Evolutionary conservation across 2,797 vertebrate genomes (phyloP), one percentile per base, ranked within the genome.

Genomic region (Dipus sagitta): DNA sequence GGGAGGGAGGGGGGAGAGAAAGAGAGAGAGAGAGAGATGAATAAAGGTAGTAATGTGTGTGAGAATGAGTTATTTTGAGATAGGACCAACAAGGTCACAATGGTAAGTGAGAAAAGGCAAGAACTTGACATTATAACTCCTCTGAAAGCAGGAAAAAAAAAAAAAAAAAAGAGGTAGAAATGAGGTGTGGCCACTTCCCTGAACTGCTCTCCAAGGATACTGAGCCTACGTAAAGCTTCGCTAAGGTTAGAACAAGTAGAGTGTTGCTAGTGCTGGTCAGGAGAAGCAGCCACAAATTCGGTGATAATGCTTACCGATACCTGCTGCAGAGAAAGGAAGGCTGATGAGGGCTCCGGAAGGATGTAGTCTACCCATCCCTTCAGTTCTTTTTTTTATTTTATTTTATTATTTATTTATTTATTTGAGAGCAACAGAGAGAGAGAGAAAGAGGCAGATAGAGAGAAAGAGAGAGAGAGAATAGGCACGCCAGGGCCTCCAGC

Each of bases 331-430:
- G 42, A 82, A 58, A 47, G n/a, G 34, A 74, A 80, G 21, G 9
- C 38, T 30, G 77, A 58, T 14, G 64, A 90, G 38, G 14, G 26
- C 1, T 2, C 60, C 18, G 34, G 30, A 28, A 78, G n/a, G 47
- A 64, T 17, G 65, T 10, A 32, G 32, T 38, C 24, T 30, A 42
- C 24, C 6, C 30, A 42, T 77, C 21, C 13, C 78, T 87, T 71
- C 32, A 60, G 28, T 71, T 94, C 89, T 91, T 84, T 47, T 47
- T n/a, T n/a, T n/a, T n/a, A n/a, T n/a, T n/a, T n/a, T n/a, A n/a
- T n/a, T n/a, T n/a, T n/a, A n/a, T n/a, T n/a, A n/a, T n/a, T n/a
- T n/a, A n/a, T n/a, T n/a, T n/a, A n/a, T n/a, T n/a, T n/a, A n/a
- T n/a, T n/a, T n/a, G n/a, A n/a, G n/a, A n/a, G n/a, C n/a, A n/a